phyloP scores from a whole-genome alignment of 2,797 vertebrate genomes.

The Pipistrellus nathusii region DNA sequence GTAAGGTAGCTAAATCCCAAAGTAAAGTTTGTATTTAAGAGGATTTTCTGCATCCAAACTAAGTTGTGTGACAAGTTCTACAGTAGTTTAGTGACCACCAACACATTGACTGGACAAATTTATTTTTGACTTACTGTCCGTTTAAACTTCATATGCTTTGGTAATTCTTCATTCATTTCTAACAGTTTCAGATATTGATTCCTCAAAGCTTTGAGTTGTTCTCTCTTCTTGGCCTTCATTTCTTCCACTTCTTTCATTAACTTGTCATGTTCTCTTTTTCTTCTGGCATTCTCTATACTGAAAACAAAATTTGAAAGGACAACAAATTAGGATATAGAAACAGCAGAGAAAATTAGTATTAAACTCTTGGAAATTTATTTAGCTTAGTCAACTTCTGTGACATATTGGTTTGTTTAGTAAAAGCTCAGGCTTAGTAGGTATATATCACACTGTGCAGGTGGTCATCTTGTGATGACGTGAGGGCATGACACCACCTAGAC shows the following conservation, averaged over 20 bases:
- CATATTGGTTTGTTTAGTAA: constrained; percentile 2
- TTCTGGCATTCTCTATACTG: constrained; percentile 94
- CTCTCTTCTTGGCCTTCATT: constrained; percentile 87
- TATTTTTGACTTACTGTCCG: constrained; percentile 85
- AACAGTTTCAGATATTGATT: constrained; percentile 88
- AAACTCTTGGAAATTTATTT: constrained; percentile 18
- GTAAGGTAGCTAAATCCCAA: not conserved
- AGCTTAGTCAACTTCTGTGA: not conserved
- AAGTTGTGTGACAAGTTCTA: not conserved
- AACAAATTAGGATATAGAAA: constrained; percentile 9
- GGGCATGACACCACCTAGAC: too few species aligned
- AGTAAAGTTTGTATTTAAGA: constrained; percentile 18
- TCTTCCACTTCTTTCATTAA: constrained; percentile 90
- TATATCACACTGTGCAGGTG: not conserved
- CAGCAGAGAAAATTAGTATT: constrained; percentile 10
- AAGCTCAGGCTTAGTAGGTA: not conserved
- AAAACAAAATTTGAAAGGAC: constrained; percentile 66
- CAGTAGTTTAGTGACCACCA: not conserved
- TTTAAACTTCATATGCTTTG: constrained; percentile 90
- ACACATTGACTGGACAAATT: not conserved
- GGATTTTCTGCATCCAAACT: not conserved
- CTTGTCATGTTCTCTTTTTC: constrained; percentile 90
- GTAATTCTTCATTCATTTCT: constrained; percentile 89
- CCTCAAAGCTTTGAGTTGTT: constrained; percentile 88
- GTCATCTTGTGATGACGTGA: too few species aligned